Conservation (phyloP, 2,113 vertebrate genomes). For the Hyperopisus bebe region DNA sequence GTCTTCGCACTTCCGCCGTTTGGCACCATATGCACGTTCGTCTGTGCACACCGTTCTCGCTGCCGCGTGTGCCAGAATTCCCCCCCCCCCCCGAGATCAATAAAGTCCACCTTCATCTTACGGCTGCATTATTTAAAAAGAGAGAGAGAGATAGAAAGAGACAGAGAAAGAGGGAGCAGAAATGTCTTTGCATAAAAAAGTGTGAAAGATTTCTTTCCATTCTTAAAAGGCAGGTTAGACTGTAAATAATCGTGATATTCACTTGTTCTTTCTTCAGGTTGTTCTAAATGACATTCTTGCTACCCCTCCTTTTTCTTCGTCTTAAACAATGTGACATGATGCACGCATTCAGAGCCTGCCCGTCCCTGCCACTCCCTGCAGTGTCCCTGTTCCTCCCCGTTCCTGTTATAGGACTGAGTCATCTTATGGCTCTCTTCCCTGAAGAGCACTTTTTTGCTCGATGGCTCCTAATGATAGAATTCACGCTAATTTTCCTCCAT, state of each 20-base stretch:
- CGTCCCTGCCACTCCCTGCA: background rate
- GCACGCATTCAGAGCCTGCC: background rate
- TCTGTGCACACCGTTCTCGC: background rate
- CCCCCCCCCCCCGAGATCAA: background rate
- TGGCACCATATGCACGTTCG: background rate
- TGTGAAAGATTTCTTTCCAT: background rate
- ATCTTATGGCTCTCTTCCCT: background rate
- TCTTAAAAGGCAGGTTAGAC: slow-evolving; percentile 4
- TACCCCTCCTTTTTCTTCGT: too few species aligned
- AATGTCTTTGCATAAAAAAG: background rate
- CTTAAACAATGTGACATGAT: background rate
- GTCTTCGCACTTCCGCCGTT: background rate
- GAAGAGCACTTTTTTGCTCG: background rate
- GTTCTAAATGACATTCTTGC: background rate
- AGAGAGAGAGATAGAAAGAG: background rate
- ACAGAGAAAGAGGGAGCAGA: background rate
- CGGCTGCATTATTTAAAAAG: background rate
- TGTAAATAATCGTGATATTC: background rate
- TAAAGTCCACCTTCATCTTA: background rate
- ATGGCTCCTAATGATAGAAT: slow-evolving; percentile 2
- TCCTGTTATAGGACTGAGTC: background rate
- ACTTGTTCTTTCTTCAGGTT: background rate
- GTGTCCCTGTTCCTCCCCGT: background rate
- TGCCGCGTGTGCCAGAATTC: background rate
- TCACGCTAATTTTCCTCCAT: background rate